Evolutionary conservation across 2,797 vertebrate species (phyloP).

Genomic region (Enteromius thamalakanensis): DNA sequence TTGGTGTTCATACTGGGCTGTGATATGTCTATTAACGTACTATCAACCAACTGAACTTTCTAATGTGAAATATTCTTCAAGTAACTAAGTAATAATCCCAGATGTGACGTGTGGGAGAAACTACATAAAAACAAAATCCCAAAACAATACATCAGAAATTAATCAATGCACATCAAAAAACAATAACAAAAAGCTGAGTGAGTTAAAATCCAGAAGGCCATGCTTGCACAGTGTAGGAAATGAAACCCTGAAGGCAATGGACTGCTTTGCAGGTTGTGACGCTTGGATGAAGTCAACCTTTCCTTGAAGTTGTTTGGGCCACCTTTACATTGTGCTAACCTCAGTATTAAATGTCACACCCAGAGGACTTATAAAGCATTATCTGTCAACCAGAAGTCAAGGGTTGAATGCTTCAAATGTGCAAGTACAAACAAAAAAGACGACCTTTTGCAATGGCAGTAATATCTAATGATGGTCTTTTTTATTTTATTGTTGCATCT

Average conservation of each 20-base stretch:
- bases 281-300: slow-evolving; percentile 59
- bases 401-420: slow-evolving; percentile 51
- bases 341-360: slow-evolving; percentile 68
- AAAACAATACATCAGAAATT: not conserved
- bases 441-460: slow-evolving; percentile 15
- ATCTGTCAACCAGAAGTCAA: slow-evolving; percentile 63
- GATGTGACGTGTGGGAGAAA: not conserved
- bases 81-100: not conserved
- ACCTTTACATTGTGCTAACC: slow-evolving; percentile 67
- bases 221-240: slow-evolving; percentile 11
- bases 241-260: slow-evolving; percentile 19
- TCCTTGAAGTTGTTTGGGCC: slow-evolving; percentile 62
- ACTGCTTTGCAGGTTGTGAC: slow-evolving; percentile 45
- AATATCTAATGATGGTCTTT: not conserved
- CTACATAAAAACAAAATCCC: not conserved
- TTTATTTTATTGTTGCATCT: not conserved
- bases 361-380: slow-evolving; percentile 57
- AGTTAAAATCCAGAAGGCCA: slow-evolving; percentile 19
- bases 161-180: not conserved
- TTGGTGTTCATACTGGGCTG: too few species aligned
- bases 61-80: not conserved
- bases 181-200: slow-evolving; percentile 8
- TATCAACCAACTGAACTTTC: not conserved
- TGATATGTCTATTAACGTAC: too few species aligned
- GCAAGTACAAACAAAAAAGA: slow-evolving; percentile 15